Percentiles rank a stretch among this genome's conserved stretches.
phyloP scores from a whole-genome alignment of 2,113 vertebrate species.

The Apodemus speciosus region DNA sequence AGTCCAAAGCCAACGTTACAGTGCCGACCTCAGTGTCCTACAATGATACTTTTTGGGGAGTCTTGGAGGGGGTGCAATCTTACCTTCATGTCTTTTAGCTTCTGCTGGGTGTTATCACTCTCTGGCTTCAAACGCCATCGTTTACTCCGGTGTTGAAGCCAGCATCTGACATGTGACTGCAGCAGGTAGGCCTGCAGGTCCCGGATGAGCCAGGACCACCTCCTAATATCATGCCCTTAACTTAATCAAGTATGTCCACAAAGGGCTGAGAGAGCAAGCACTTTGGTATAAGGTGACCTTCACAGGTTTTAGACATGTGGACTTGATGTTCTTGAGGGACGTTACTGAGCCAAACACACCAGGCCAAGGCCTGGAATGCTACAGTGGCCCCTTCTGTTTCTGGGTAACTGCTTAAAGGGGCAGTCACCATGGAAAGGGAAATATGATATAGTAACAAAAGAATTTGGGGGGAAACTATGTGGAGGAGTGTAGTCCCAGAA shows the following conservation, averaged over 20 bases:
- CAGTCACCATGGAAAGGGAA: background rate
- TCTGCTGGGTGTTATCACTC: background rate
- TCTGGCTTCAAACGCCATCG: background rate
- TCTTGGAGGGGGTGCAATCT: background rate
- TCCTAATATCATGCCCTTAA: constrained; percentile 14
- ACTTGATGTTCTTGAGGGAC: background rate
- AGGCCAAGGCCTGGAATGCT: background rate
- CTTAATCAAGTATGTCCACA: constrained; percentile 36
- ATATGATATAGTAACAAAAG: constrained; percentile 5
- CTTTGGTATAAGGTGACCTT: background rate
- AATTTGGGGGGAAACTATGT: constrained; percentile 2
- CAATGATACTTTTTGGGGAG: background rate
- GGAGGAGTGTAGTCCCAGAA: background rate
- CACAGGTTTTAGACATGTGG: background rate
- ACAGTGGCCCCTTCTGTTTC: background rate
- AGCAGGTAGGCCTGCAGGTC: background rate
- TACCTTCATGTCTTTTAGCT: background rate
- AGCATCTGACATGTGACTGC: background rate
- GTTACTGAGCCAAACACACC: background rate
- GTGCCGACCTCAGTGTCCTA: background rate
- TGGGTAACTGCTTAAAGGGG: background rate
- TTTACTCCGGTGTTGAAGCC: background rate
- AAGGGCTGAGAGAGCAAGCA: background rate
- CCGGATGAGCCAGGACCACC: background rate
- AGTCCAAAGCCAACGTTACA: background rate